A percentile compares a stretch with the other conserved stretches of the same genome.
Conservation (phyloP, 2,888 invertebrate genomes). For the Eretmocerus hayati region DNA sequence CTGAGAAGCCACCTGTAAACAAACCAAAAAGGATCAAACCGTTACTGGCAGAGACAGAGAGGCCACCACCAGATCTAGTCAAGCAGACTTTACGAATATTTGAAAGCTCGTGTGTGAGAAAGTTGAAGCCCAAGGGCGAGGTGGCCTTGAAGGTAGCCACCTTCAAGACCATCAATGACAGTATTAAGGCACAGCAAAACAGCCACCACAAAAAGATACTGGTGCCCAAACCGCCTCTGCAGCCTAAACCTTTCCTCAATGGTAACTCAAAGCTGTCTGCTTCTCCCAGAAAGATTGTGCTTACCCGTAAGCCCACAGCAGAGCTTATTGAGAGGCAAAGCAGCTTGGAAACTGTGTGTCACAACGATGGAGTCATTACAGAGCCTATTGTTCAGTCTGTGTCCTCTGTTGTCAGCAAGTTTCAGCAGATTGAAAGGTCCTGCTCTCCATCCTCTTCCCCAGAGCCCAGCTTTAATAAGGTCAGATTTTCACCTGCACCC, state of each 20-base stretch:
- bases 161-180: slow-evolving; percentile 58
- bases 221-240: slow-evolving; percentile 48
- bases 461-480: slow-evolving; percentile 35
- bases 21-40: slow-evolving; percentile 58
- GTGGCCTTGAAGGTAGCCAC: slow-evolving; percentile 60
- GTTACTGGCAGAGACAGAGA: slow-evolving; percentile 65
- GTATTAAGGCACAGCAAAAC: slow-evolving; percentile 50
- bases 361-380: slow-evolving; percentile 38
- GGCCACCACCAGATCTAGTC: slow-evolving; percentile 85
- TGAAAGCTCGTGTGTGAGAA: slow-evolving; percentile 53
- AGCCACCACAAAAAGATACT: slow-evolving; percentile 43
- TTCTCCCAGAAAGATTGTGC: slow-evolving; percentile 40
- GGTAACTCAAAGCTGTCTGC: slow-evolving; percentile 32
- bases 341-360: slow-evolving; percentile 28
- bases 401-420: slow-evolving; percentile 44
- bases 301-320: slow-evolving; percentile 30
- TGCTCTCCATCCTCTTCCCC: slow-evolving; percentile 39
- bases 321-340: slow-evolving; percentile 34
- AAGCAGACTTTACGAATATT: slow-evolving; percentile 79
- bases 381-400: slow-evolving; percentile 41
- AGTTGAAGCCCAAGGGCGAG: slow-evolving; percentile 48
- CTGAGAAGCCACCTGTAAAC: slow-evolving; percentile 47
- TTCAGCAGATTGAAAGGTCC: slow-evolving; percentile 41
- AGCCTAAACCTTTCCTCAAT: slow-evolving; percentile 48
- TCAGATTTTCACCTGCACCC: slow-evolving; percentile 38